A percentile compares a stretch with the other conserved stretches of the same genome.
These are phyloP conservation scores for Acanthornis magna DNA, from an alignment of 2,797 vertebrate genomes.

Conservation along the genomic window DNA sequence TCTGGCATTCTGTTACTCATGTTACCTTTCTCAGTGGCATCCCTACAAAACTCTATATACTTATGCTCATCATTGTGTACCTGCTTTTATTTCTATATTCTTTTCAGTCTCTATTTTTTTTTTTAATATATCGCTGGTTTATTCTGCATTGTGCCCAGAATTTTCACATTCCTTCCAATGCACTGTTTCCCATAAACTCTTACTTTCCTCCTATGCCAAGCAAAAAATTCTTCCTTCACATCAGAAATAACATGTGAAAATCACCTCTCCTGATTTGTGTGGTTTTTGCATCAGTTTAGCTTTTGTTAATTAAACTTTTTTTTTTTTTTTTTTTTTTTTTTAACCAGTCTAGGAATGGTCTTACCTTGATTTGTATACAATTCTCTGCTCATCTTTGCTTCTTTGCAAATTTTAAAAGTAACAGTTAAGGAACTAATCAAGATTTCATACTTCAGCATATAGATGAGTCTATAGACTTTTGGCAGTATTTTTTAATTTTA, in stretches of 20 bases:
- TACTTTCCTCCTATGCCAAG: neutral
- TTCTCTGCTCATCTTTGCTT: neutral
- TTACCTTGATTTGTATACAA: neutral
- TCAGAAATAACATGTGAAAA: neutral
- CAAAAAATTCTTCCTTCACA: neutral
- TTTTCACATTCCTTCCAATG: neutral
- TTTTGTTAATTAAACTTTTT: neutral
- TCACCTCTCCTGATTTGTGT: neutral
- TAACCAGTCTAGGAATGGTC: neutral
- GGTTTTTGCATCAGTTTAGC: neutral
- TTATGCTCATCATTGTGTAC: neutral
- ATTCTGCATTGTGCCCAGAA: neutral
- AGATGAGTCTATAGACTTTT: neutral
- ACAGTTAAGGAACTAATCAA: neutral
- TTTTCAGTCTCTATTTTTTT: neutral
- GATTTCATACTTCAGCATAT: neutral
- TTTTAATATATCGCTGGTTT: neutral
- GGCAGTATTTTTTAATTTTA: neutral
- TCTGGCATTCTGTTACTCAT: neutral
- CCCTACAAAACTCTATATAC: neutral
- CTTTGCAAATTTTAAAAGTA: neutral
- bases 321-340: neutral
- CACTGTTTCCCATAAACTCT: neutral
- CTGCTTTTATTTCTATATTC: neutral
- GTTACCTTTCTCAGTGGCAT: neutral